Evolutionary conservation across 2,888 invertebrate species (phyloP), one percentile per base, ranked within the genome.

Genomic region (Polia nebulosa): DNA sequence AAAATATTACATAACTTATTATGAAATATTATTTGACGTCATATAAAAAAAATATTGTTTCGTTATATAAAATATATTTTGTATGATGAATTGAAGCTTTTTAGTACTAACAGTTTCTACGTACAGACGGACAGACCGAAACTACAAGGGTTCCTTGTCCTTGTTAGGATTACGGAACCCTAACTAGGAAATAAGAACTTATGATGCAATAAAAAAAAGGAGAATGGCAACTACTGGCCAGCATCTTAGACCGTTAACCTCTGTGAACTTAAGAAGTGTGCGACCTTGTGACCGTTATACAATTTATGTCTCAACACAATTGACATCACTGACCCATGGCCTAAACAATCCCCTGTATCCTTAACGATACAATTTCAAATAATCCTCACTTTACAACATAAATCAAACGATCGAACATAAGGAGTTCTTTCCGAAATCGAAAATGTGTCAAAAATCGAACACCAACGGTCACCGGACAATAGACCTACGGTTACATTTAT

Each of bases 391-490:
- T 90, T 91, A 86, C 85, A 88, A 93, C 91, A 95, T 95, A 95
- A 95, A 95, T 95, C 95, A 95, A 90, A 87, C 77, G 80, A 87
- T 94, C 92, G 92, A 93, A 92, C 88, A 90, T 89, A 92, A 90
- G 88, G 82, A 86, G 82, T 91, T 90, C 89, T 86, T 93, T 92
- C 89, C 89, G 90, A 94, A 93, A 93, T 92, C 88, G 89, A 90
- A 94, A 93, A 94, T 92, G 90, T 92, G 93, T 94, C 95, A 93
- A 91, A 86, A 92, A 92, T 92, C 89, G 88, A 92, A 91, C 86
- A 87, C 70, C 91, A 93, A 94, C 93, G 92, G 92, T 88, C 90
- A 58, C 68, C 78, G 84, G 78, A 94, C 94, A 95, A 95, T 92
- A 86, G 92, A 85, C 70, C 82, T 91, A 90, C 91, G 86, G 92